These are phyloP conservation scores for Tragelaphus oryx DNA, from an alignment of 2,797 vertebrate species.

Conservation along the genomic window DNA sequence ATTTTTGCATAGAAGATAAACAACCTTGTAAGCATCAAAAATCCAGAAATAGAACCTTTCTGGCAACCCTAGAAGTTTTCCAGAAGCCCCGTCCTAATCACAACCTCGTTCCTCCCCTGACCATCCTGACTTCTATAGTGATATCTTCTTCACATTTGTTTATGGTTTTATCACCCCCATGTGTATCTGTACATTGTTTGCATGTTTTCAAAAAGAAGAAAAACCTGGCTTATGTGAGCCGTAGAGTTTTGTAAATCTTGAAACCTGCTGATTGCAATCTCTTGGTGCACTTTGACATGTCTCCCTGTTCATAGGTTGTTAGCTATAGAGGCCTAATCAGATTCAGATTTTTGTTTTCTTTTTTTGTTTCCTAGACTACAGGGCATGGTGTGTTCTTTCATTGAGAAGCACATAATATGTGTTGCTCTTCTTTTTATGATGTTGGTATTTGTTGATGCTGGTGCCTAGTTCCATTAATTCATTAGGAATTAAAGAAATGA, in stretches of 20 bases:
- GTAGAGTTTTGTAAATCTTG: not conserved
- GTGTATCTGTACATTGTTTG: not conserved
- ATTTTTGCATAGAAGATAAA: not conserved
- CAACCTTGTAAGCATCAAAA: not conserved
- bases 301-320: not conserved
- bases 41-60: not conserved
- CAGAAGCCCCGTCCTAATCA: not conserved
- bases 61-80: not conserved
- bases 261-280: not conserved
- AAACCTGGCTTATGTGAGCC: not conserved
- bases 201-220: not conserved
- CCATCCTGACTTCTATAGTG: not conserved
- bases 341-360: not conserved
- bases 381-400: not conserved
- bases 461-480: not conserved
- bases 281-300: not conserved
- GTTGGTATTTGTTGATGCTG: not conserved
- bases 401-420: not conserved
- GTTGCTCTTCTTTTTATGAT: not conserved
- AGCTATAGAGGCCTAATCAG: not conserved
- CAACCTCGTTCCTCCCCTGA: not conserved
- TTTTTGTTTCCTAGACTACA: not conserved
- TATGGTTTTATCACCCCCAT: not conserved
- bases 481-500: not conserved
- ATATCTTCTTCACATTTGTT: not conserved